These are phyloP conservation scores for Penaeus japonicus DNA, from an alignment of 1,140 invertebrate genomes.

Conservation along the genomic window DNA sequence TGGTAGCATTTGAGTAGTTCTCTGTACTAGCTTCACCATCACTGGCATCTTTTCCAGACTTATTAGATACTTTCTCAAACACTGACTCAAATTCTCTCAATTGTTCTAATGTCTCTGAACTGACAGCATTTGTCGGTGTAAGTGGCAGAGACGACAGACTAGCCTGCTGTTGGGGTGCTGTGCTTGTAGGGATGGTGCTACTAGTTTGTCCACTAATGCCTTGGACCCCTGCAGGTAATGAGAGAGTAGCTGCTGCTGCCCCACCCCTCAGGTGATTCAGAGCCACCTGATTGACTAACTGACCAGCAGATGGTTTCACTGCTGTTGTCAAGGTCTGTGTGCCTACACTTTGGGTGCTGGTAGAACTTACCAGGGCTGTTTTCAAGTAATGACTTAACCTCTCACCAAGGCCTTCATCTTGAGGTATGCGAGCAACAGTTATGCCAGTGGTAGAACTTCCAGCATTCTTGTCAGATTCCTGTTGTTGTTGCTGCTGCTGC, in stretches of 20 bases:
- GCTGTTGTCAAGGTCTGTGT: conserved; percentile 58
- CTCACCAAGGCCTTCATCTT: conserved; percentile 58
- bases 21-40: conserved; percentile 36
- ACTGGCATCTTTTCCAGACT: conserved; percentile 71
- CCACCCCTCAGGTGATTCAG: conserved; percentile 56
- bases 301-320: conserved; percentile 57
- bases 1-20: conserved; percentile 45
- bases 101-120: conserved; percentile 76
- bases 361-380: conserved; percentile 55
- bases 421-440: conserved; percentile 43
- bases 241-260: conserved; percentile 32
- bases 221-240: conserved; percentile 40
- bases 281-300: conserved; percentile 58
- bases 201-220: conserved; percentile 21
- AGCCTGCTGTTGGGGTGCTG: conserved; percentile 20
- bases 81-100: conserved; percentile 83
- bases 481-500: conserved; percentile 38
- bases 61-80: conserved; percentile 71
- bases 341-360: conserved; percentile 59
- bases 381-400: conserved; percentile 57
- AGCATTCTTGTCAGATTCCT: conserved; percentile 35
- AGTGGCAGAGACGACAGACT: conserved; percentile 60
- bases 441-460: conserved; percentile 24
- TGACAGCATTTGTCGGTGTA: conserved; percentile 65
- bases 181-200: conserved; percentile 15